Conservation (phyloP, 2,113 vertebrate species). For the Setophaga coronata region DNA sequence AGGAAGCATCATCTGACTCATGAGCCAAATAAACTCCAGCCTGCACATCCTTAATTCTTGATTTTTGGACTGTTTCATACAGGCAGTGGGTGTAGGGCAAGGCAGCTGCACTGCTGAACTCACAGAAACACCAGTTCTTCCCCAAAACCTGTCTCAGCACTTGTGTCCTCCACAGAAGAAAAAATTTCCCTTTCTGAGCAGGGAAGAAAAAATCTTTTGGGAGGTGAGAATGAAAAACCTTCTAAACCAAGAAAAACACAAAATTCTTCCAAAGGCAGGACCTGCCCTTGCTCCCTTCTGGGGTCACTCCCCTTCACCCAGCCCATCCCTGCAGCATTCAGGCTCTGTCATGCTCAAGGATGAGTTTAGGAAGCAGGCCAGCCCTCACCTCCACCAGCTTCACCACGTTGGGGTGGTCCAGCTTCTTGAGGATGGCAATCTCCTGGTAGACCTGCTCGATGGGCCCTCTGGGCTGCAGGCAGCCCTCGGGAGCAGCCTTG, state of each 20-base stretch:
- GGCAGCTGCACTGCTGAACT: not conserved
- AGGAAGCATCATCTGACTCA: constrained; percentile 35
- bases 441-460: constrained; percentile 97
- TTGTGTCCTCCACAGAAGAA: not conserved
- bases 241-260: not conserved
- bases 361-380: not conserved
- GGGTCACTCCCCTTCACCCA: accelerated
- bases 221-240: not conserved
- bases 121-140: not conserved
- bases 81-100: not conserved
- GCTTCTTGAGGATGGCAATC: constrained; percentile 97
- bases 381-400: constrained; percentile 90
- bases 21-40: constrained; percentile 43
- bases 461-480: constrained; percentile 86
- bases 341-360: accelerated
- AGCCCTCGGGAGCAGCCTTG: constrained; percentile 79
- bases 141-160: not conserved
- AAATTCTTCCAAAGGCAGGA: not conserved
- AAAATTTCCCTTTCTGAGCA: not conserved
- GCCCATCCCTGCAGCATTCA: not conserved
- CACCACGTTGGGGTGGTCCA: constrained; percentile 96
- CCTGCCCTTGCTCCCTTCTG: not conserved
- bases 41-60: not conserved
- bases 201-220: not conserved
- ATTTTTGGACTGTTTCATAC: not conserved